Evolutionary conservation across 2,888 invertebrate species (phyloP), one percentile per base, ranked within the genome.

Genomic region (Lasiommata megera): DNA sequence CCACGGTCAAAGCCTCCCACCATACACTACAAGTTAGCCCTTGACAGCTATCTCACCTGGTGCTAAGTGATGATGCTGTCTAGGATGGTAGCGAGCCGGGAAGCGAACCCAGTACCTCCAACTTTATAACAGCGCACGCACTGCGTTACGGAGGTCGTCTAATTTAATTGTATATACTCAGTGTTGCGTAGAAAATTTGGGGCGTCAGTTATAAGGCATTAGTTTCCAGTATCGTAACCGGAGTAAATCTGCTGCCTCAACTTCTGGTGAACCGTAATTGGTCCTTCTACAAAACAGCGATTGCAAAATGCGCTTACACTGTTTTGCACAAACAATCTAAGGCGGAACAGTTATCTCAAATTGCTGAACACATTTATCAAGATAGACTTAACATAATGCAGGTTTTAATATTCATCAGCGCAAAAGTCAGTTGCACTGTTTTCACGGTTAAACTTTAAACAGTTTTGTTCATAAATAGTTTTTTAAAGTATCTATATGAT

Each of bases 171-270:
- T n/a, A n/a, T n/a, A n/a, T n/a, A 44, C 6, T 8, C 36, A 48
- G 40, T 40, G 16, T 62, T 29, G 29, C 50, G 28, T 14, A 53
- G 34, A 52, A 58, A 60, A 55, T 53, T 36, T 54, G 41, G 34
- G 44, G 44, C 29, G 51, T 41, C 48, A 43, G 53, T 47, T 53
- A 54, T 55, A 61, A 63, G 60, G 76, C 75, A 79, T 79, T 79
- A 74, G 73, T 74, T 68, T 61, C 56, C 64, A 67, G 72, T 79
- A 76, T 77, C 74, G 78, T 72, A 67, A 70, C 65, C 69, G 64
- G 67, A 67, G 74, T 75, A 80, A 82, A 78, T 79, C 73, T 73
- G 71, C 72, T 68, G 72, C 72, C 70, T 70, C 71, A 73, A 72
- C 73, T 78, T 82, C 79, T 74, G 60, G 41, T 58, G 71, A 69